phyloP scores from a whole-genome alignment of 1,140 invertebrate species.

The Camponotus vicinus region DNA sequence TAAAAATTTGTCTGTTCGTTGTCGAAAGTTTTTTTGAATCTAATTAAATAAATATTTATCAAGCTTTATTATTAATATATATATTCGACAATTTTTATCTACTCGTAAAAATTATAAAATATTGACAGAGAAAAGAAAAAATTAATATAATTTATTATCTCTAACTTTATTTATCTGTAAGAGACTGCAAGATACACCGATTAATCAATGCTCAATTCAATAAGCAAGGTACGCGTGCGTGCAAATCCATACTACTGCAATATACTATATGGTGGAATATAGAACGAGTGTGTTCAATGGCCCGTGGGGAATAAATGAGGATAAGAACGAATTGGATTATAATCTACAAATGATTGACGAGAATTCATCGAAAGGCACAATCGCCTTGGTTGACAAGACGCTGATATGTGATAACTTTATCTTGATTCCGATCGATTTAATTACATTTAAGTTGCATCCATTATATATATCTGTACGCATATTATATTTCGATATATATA shows the following conservation, averaged over 20 bases:
- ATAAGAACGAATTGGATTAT: conserved; percentile 69
- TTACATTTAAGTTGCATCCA: neutral
- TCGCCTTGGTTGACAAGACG: neutral
- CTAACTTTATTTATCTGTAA: conserved; percentile 8
- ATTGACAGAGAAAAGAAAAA: neutral
- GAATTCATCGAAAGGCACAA: conserved; percentile 4
- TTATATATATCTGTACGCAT: neutral
- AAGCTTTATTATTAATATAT: neutral
- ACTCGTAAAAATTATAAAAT: neutral
- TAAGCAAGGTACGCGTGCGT: conserved; percentile 23
- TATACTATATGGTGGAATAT: neutral
- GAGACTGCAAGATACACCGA: neutral
- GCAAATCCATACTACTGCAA: neutral
- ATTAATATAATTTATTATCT: neutral
- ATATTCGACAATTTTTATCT: neutral
- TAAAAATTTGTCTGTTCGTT: neutral
- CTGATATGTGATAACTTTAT: conserved; percentile 38
- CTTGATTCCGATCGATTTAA: conserved; percentile 41
- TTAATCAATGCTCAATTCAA: conserved; percentile 36
- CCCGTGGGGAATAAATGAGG: conserved; percentile 53
- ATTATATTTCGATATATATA: neutral
- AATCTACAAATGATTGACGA: conserved; percentile 70
- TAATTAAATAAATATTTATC: neutral
- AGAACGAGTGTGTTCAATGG: conserved; percentile 45
- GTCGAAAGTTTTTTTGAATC: neutral